Base-by-base conservation (phyloP, 2,888 invertebrate genomes). In the Spatulosminthurus flaviceps region DNA sequence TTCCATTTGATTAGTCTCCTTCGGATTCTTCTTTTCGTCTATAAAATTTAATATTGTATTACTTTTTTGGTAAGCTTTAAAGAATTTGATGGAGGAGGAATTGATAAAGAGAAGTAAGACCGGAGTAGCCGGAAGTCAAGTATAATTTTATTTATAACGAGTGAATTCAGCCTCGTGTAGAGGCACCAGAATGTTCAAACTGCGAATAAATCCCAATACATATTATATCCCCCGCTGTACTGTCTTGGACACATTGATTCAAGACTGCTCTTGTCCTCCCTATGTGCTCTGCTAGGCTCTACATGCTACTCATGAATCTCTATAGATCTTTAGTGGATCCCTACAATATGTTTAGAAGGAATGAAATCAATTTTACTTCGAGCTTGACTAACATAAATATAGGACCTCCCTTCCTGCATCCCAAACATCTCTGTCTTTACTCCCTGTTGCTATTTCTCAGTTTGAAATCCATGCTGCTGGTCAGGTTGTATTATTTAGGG, bases 141-240 rank as follows among this genome's bases (percentile, higher is more conserved):
- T 51, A n/a, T n/a, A 51, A 51, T 51, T 51, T 51, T 51, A 51
- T 51, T 51, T 51, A 51, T 51, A 51, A 51, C 51, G 51, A 51
- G 51, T 51, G 51, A 51, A 51, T 51, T 51, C 51, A 19, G 9
- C 51, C 51, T 51, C 51, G 51, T 19, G 7, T 51, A 19, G 51
- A 19, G 51, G 51, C 16, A 51, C 51, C 1, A 19, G 4, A 19
- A 51, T 4, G 51, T n/a, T n/a, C n/a, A n/a, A 51, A 11, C 51
- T 4, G 51, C 5, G 51, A 9, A 51, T 51, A 51, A 51, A 51
- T 51, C 51, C 9, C n/a, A 51, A 51, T 51, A n/a, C n/a, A n/a
- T n/a, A 51, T 51, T 51, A 51, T 51, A 5, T 19, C 51, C 51
- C 51, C 51, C 16, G 51, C 16, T 51, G 51, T 19, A 51, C n/a